Evolutionary conservation across 2,113 vertebrate genomes (phyloP).

Genomic region (Daphoenositta chrysoptera): DNA sequence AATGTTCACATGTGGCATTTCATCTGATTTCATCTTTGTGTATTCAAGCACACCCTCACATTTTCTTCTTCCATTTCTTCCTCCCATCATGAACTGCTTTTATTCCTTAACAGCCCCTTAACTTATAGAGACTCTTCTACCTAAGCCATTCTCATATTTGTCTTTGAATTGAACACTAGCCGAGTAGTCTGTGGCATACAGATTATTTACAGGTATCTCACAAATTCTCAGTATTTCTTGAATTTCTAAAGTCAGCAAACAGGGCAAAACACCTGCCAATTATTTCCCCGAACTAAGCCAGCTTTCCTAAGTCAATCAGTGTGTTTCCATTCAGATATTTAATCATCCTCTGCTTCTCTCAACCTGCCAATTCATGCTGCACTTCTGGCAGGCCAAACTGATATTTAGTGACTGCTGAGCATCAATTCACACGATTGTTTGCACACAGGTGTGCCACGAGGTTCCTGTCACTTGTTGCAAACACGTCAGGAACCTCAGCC

Average conservation of each 20-base stretch:
- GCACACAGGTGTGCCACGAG: conserved; percentile 10
- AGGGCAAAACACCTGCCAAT: conserved; percentile 42
- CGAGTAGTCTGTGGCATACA: background rate
- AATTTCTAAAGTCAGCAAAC: conserved; percentile 25
- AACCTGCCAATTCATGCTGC: conserved; percentile 43
- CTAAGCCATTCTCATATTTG: background rate
- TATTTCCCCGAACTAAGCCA: conserved; percentile 32
- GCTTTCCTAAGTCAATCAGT: conserved; percentile 21
- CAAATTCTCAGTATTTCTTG: background rate
- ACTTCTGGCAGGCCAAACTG: conserved; percentile 23
- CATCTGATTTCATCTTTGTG: background rate
- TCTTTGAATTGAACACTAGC: background rate
- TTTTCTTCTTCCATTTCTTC: background rate
- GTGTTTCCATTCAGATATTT: conserved; percentile 13
- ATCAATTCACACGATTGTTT: background rate
- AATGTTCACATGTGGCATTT: background rate
- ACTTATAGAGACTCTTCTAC: background rate
- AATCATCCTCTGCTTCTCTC: conserved; percentile 29
- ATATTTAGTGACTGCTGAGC: background rate
- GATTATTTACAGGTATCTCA: background rate
- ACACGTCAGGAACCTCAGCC: background rate
- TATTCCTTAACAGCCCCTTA: background rate
- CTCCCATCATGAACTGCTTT: background rate
- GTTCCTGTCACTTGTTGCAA: background rate
- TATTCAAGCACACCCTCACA: background rate